Evolutionary conservation across 2,797 vertebrate species (phyloP), one percentile per base, ranked within the genome.

Genomic region (Hipposideros larvatus): DNA sequence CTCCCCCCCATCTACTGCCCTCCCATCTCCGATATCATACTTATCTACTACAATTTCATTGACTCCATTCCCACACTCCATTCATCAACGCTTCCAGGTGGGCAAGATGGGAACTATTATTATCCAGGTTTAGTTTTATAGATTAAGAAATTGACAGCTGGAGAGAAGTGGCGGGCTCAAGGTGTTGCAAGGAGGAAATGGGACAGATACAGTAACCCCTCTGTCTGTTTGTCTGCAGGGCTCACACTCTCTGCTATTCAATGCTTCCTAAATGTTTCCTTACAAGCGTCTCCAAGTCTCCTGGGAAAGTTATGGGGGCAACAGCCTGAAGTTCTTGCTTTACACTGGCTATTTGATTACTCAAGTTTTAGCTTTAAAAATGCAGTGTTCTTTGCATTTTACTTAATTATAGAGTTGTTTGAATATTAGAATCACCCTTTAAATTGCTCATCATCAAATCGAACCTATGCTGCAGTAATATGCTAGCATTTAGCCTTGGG

Each of bases 161-260:
- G 46, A 65, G 8, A 34, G 65, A 15, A 1, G 10, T 24, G 46
- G 15, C 37, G 24, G 8, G 0, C n/a, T 28, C 4, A 18, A 37
- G 37, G 34, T 70, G 57, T 63, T 9, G 6, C 37, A 7, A 0
- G 19, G 19, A 21, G 61, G 51, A 68, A n/a, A 51, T 11, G 22
- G 46, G 41, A 22, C 70, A 31, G 43, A 16, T 11, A 2, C 0
- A 14, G 14, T n/a, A 18, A 53, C 37, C 24, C 37, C 63, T 24
- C 18, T 13, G 21, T 22, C 48, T 48, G 28, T 13, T 41, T 1
- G 18, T 57, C 89, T 87, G 22, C 31, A 7, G 59, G 83, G 11
- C 41, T 70, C 43, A 10, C 19, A 13, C 13, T 4, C 65, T 73
- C 26, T 21, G 19, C 70, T 41, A 5, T 0, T 7, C 0, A 0